Evolutionary conservation across 1,140 invertebrate genomes (phyloP).

Genomic region (Zaprionus camerounensis): DNA sequence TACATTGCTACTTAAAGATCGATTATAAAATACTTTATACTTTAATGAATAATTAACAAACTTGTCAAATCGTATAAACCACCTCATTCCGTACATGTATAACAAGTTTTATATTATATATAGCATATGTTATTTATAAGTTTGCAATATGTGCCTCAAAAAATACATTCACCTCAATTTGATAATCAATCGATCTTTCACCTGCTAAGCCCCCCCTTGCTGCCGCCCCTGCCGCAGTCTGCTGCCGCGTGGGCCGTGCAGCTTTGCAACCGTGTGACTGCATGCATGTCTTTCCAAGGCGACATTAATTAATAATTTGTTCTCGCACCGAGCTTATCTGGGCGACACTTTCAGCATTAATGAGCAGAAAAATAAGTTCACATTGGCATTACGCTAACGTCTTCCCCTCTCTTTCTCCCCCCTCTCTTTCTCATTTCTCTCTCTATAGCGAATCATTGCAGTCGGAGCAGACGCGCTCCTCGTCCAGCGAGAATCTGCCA

Average conservation of each 20-base stretch:
- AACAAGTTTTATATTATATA: too few species aligned
- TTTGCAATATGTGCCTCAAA: not conserved
- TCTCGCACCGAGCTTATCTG: slow-evolving; percentile 30
- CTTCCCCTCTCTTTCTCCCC: not conserved
- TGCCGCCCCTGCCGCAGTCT: not conserved
- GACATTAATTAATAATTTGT: slow-evolving; percentile 54
- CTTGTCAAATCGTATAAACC: too few species aligned
- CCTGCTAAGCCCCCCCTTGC: not conserved
- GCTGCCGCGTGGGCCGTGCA: slow-evolving; percentile 23
- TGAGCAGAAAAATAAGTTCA: slow-evolving; percentile 43
- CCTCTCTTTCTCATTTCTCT: not conserved
- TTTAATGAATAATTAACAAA: too few species aligned
- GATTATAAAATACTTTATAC: too few species aligned
- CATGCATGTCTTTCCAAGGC: slow-evolving; percentile 8
- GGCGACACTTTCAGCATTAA: slow-evolving; percentile 55
- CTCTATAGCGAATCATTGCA: slow-evolving; percentile 77
- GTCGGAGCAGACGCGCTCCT: slow-evolving; percentile 85
- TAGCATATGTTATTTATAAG: not conserved
- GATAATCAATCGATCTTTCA: slow-evolving; percentile 1
- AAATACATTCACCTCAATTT: not conserved
- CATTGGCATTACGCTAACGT: not conserved
- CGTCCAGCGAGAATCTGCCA: slow-evolving; percentile 87
- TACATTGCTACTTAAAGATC: too few species aligned
- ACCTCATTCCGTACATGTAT: too few species aligned
- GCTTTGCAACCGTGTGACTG: slow-evolving; percentile 4